Base-by-base conservation (phyloP, 2,888 invertebrate species). In the Ichneumon xanthorius region DNA sequence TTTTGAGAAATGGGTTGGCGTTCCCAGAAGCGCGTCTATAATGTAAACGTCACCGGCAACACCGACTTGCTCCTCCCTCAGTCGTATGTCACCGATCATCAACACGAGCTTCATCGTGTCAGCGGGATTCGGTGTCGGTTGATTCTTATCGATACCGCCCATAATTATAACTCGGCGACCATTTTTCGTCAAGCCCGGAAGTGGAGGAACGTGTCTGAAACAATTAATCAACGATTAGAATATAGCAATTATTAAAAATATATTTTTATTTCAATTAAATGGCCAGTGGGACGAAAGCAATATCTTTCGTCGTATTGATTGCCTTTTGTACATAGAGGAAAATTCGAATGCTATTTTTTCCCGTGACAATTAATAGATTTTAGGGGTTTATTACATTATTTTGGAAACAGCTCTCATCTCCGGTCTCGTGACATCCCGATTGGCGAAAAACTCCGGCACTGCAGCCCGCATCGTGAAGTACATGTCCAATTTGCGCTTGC, bases 41-140 rank as follows among this genome's bases (percentile, higher is more conserved):
- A 98, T 95, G 92, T 97, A 97, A 16, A 98, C 96, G 91, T 98
- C 98, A 0, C 98, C 98, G 1, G 97, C 97, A 0, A 98, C 98
- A 45, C 98, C 98, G 6, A 96, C 96, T 88, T 95, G 95, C 93
- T 97, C 97, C 88, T 97, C 97, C 37, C 95, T 95, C 81, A 98
- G 94, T 80, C 98, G 96, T 11, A 98, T 95, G 92, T 98, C 98
- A 16, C 98, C 98, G 90, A 98, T 96, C 98, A 98, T 98, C 19
- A 98, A 94, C 0, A 97, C 96, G 22, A 97, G 94, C 94, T 98
- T 98, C 96, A 97, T 97, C 55, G 96, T 96, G 88, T 97, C 97
- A 5, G 96, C 95, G 11, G 97, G 96, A 89, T 96, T 96, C 16
- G 96, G 96, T 0, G 96, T 96, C 78, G 96, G 96, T 26, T 96